phyloP scores from a whole-genome alignment of 2,113 vertebrate species.

The Microcebus lehilahytsara region DNA sequence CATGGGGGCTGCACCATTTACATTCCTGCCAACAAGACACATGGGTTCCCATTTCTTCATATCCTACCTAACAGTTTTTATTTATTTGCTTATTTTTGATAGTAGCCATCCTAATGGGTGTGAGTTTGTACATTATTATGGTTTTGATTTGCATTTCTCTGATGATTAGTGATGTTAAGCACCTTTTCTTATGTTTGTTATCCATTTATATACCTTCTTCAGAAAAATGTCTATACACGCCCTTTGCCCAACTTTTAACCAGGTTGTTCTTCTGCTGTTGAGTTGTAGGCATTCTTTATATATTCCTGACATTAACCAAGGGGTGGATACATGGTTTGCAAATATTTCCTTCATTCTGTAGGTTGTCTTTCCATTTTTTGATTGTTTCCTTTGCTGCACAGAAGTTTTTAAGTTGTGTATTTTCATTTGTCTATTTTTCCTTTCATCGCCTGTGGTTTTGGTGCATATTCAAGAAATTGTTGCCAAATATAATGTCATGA shows the following conservation, averaged over 20 bases:
- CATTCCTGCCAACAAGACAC: not conserved
- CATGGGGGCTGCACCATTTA: not conserved
- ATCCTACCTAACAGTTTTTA: not conserved
- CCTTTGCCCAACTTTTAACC: too few species aligned
- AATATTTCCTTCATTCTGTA: not conserved
- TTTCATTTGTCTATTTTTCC: too few species aligned
- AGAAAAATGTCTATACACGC: too few species aligned
- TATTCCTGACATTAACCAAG: too few species aligned
- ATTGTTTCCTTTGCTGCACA: too few species aligned
- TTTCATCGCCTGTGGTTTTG: too few species aligned
- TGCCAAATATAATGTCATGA: too few species aligned
- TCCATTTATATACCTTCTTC: too few species aligned
- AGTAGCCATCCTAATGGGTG: not conserved
- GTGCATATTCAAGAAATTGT: too few species aligned
- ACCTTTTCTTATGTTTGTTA: too few species aligned
- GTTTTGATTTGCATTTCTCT: not conserved
- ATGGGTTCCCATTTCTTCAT: not conserved
- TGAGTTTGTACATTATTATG: not conserved
- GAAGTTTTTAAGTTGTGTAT: too few species aligned
- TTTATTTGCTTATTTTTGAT: not conserved
- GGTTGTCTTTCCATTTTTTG: not conserved
- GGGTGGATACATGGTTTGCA: too few species aligned
- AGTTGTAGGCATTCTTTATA: not conserved
- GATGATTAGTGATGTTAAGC: not conserved
- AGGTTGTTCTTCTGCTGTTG: not conserved